Conservation (phyloP, 1,140 invertebrate species). For the Lysiphlebus fabarum region DNA sequence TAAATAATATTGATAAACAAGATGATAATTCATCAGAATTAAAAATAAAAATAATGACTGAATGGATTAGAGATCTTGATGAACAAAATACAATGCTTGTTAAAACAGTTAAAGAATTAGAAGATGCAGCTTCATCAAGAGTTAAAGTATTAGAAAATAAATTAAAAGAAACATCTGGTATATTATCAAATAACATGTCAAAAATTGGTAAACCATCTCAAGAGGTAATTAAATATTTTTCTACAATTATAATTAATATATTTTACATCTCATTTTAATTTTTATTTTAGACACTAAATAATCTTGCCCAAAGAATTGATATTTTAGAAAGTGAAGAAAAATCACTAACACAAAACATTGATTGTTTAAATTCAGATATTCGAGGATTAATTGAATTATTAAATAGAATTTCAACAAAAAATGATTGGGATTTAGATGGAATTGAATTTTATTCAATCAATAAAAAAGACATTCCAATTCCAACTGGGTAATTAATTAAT, state of each 20-base stretch:
- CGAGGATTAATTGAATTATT: constrained; percentile 46
- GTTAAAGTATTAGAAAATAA: constrained; percentile 57
- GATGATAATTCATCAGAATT: constrained; percentile 24
- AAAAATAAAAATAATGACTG: constrained; percentile 55
- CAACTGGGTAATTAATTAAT: constrained; percentile 36
- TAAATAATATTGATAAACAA: constrained; percentile 34
- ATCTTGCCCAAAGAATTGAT: constrained; percentile 38
- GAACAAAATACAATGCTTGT: constrained; percentile 61
- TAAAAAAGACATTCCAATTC: constrained; percentile 37
- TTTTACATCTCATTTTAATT: too few relatives aligned
- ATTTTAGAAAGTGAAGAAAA: constrained; percentile 37
- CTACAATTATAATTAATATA: too few relatives aligned
- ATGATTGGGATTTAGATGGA: constrained; percentile 46
- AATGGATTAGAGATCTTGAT: constrained; percentile 58
- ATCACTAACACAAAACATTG: constrained; percentile 37
- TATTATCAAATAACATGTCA: constrained; percentile 41
- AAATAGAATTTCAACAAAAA: constrained; percentile 38
- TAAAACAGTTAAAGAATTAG: constrained; percentile 57
- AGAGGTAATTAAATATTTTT: too few relatives aligned
- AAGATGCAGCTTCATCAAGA: constrained; percentile 54
- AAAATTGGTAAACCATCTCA: constrained; percentile 35
- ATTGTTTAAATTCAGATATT: constrained; percentile 46
- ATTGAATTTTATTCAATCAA: constrained; percentile 43
- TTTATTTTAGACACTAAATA: constrained; percentile 39
- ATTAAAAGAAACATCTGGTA: constrained; percentile 45